phyloP scores from a whole-genome alignment of 2,888 invertebrate genomes.

The Trachelus stipa region DNA sequence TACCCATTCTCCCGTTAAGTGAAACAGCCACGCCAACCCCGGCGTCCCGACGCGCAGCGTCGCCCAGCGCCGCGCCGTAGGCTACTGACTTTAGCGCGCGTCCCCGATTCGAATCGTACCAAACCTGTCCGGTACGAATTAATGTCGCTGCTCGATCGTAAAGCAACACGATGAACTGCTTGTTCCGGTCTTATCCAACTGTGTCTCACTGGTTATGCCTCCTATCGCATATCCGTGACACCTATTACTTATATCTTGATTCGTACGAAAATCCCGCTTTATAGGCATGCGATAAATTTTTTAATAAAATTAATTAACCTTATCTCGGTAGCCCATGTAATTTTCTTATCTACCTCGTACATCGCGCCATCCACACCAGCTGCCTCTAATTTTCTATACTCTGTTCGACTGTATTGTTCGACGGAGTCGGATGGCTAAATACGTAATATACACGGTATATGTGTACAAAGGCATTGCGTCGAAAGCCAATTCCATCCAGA shows the following conservation, averaged over 20 bases:
- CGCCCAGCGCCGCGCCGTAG: background rate
- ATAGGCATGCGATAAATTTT: background rate
- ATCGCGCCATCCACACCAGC: no score
- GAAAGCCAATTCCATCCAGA: background rate
- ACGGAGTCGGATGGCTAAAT: background rate
- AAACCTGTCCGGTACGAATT: constrained; percentile 30
- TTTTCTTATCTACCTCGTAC: background rate
- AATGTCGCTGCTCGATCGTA: constrained; percentile 40
- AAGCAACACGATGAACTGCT: constrained; percentile 28
- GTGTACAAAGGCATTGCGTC: background rate
- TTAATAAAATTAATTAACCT: background rate
- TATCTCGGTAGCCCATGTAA: background rate
- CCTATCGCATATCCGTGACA: background rate
- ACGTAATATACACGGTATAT: background rate
- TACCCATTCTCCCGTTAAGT: constrained; percentile 5
- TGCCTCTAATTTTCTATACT: background rate
- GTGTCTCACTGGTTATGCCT: background rate
- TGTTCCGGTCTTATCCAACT: background rate
- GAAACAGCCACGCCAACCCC: constrained; percentile 1
- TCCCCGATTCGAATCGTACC: constrained; percentile 12
- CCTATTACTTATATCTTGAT: background rate
- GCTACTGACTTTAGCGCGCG: constrained; percentile 3
- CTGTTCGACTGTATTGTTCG: background rate
- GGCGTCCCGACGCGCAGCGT: background rate
- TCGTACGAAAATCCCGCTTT: background rate